A percentile compares a stretch with the other conserved stretches of the same genome.
These are phyloP conservation scores for Leptothorax acervorum DNA, from an alignment of 2,888 invertebrate genomes.

Conservation along the genomic window DNA sequence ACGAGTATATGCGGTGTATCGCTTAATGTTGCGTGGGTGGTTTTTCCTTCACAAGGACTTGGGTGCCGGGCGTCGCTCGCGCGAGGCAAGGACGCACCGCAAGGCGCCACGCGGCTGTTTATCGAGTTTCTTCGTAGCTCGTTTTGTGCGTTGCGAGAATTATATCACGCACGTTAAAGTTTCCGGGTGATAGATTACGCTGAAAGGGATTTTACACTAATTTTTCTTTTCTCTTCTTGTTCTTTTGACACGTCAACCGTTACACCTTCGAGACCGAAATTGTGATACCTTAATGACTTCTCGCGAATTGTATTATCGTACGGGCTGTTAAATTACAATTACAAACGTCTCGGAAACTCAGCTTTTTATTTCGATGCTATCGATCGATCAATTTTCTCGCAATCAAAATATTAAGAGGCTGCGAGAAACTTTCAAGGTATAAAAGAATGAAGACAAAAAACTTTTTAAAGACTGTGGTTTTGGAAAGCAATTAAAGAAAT, in stretches of 20 bases:
- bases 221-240: not conserved
- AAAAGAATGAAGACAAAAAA: not conserved
- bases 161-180: constrained; percentile 38
- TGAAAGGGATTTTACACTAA: not conserved
- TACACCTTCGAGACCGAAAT: not conserved
- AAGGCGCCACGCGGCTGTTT: constrained; percentile 54
- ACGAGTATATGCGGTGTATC: constrained; percentile 15
- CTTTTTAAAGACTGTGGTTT: not conserved
- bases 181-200: constrained; percentile 13
- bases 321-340: not conserved
- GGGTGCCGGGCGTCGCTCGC: constrained; percentile 12
- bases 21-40: constrained; percentile 45
- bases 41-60: constrained; percentile 41
- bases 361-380: not conserved
- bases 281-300: not conserved
- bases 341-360: not conserved
- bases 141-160: constrained; percentile 16
- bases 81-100: constrained; percentile 52
- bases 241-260: not conserved
- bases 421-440: not conserved
- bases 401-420: not conserved
- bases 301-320: not conserved
- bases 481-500: constrained; percentile 19
- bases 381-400: not conserved
- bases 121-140: constrained; percentile 49